These are phyloP conservation scores for Enteromius radiatus DNA, from an alignment of 2,797 vertebrate genomes.

Conservation along the genomic window DNA sequence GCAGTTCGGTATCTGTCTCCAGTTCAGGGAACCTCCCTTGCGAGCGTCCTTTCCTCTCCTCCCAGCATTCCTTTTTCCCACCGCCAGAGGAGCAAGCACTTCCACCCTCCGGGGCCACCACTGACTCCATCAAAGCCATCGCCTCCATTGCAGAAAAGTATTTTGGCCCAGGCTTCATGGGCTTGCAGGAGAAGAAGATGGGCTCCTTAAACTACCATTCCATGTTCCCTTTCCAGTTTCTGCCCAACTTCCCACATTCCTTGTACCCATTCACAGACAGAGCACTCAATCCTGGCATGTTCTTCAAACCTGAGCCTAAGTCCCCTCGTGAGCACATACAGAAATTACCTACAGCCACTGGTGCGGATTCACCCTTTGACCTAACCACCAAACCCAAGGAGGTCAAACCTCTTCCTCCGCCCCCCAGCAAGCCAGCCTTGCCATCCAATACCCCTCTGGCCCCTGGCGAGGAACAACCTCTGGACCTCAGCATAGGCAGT, in stretches of 20 bases:
- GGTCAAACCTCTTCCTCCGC: constrained; percentile 78
- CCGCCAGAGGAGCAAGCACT: constrained; percentile 94
- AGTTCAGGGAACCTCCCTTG: constrained; percentile 77
- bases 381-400: constrained; percentile 97
- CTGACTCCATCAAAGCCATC: constrained; percentile 98
- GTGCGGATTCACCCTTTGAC: constrained; percentile 93
- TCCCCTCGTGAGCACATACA: constrained; percentile 83
- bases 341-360: constrained; percentile 71
- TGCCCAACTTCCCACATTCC: constrained; percentile 94
- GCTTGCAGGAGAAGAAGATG: constrained; percentile 96
- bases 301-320: constrained; percentile 95
- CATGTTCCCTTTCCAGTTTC: constrained; percentile 96
- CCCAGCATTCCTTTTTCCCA: constrained; percentile 94
- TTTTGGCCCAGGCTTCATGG: constrained; percentile 95
- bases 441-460: constrained; percentile 67
- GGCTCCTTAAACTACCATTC: constrained; percentile 93
- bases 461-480: constrained; percentile 89
- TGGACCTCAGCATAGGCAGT: constrained; percentile 95
- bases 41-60: constrained; percentile 87
- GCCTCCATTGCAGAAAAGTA: constrained; percentile 99
- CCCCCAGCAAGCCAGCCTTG: constrained; percentile 76
- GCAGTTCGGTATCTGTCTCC: constrained; percentile 77
- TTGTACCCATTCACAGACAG: constrained; percentile 90
- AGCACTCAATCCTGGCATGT: constrained; percentile 88
- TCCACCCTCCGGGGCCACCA: constrained; percentile 82